Evolutionary conservation across 2,113 vertebrate genomes (phyloP).

Genomic region (Megaceryle torquata): DNA sequence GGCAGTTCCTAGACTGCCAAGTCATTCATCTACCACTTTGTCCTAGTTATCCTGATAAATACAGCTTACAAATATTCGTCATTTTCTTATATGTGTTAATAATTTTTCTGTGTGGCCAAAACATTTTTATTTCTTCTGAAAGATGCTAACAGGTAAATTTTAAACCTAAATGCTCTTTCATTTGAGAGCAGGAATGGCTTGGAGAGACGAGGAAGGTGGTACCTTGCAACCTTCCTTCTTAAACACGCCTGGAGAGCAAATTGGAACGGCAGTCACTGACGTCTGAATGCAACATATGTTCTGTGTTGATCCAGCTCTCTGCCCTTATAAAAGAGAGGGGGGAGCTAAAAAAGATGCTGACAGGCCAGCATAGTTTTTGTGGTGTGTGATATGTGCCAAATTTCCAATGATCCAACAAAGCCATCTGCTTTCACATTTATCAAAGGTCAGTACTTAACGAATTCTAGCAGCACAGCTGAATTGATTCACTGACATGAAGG

Average conservation of each 20-base stretch:
- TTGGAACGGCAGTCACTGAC: not conserved
- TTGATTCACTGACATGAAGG: conserved; percentile 46
- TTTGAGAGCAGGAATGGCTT: not conserved
- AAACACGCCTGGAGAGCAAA: not conserved
- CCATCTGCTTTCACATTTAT: conserved; percentile 64
- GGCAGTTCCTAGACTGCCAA: not conserved
- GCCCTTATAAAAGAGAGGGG: not conserved
- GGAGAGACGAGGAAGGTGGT: not conserved
- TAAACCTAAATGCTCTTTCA: not conserved
- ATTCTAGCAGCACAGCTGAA: conserved; percentile 47
- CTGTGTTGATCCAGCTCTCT: conserved; percentile 14
- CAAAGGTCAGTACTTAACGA: conserved; percentile 44
- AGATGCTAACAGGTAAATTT: not conserved
- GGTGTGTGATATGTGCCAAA: conserved; percentile 27
- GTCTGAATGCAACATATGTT: not conserved
- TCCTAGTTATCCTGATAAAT: not conserved
- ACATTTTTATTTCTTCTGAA: not conserved
- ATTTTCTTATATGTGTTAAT: not conserved
- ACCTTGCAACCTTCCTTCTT: not conserved
- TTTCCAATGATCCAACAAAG: conserved; percentile 46
- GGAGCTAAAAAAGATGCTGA: not conserved
- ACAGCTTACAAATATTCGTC: not conserved
- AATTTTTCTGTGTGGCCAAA: not conserved
- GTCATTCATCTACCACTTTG: not conserved
- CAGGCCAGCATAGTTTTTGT: conserved; percentile 5